Base-by-base conservation (phyloP, 2,888 invertebrate species). In the Machimus rusticus region DNA sequence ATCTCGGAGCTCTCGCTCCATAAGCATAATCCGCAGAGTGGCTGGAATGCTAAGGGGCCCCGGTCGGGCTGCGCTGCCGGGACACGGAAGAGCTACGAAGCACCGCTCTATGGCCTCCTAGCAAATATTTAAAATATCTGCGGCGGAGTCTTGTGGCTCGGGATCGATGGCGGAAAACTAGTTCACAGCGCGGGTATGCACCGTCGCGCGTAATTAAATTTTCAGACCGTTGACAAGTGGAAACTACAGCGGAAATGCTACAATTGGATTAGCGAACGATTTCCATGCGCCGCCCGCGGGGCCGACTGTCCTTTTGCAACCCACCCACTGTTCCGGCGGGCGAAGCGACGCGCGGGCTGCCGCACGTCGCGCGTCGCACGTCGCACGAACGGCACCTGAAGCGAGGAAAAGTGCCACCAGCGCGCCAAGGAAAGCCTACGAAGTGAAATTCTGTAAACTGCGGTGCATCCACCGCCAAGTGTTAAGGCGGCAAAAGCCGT, bases 261-360 rank as follows among this genome's bases (percentile, higher is more conserved):
- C 85, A 85, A 85, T 85, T 85, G 85, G 85, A 85, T 85, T 85
- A 85, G 28, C 85, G 85, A 57, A 46, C 85, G 74, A 74, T 74
- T 85, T 74, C 85, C 74, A 85, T 46, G 16, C 16, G 37, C 39
- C 12, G 31, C 66, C n/a, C 81, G 31, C n/a, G n/a, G 23, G 34
- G n/a, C 39, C 23, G 74, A 28, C 74, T 84, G 84, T 46, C 74
- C 74, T 74, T 85, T 85, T 74, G 31, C 85, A 74, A 74, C n/a
- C 74, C 37, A 19, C 28, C 66, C 37, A 37, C n/a, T 19, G 76
- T 76, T 39, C 37, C 37, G 37, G 76, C 76, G 76, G 76, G 34
- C 23, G n/a, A 28, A 31, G 1, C 77, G 16, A 34, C 34, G 8
- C 43, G 19, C 43, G 19, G 23, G 39, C 37, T 37, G 2, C 9